Conservation (phyloP, 1,140 invertebrate species). For the Brachionus rotundiformis region DNA sequence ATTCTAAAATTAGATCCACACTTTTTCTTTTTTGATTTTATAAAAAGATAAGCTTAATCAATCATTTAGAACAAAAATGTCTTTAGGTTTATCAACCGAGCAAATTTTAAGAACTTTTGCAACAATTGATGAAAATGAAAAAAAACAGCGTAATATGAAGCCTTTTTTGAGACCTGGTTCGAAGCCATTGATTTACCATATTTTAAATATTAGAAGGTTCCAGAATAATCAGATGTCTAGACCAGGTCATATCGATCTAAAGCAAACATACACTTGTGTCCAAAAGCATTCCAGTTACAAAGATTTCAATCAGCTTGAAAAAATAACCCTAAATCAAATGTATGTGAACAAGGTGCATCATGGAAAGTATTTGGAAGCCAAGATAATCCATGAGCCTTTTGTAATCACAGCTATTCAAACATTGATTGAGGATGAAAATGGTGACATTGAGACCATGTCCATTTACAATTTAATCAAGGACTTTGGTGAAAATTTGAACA, state of each 20-base stretch:
- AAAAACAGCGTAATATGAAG: neutral
- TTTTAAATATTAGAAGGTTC: neutral
- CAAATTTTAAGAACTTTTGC: neutral
- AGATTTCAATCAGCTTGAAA: neutral
- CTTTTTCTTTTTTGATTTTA: no score
- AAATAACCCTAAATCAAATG: conserved; percentile 11
- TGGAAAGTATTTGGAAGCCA: conserved; percentile 31
- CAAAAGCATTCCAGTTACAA: conserved; percentile 34
- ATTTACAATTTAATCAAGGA: conserved; percentile 32
- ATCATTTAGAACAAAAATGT: neutral
- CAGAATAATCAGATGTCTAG: neutral
- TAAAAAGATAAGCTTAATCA: neutral
- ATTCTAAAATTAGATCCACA: neutral
- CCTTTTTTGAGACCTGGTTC: conserved; percentile 14
- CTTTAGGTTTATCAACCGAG: neutral
- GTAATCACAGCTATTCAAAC: conserved; percentile 9
- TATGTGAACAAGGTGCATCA: conserved; percentile 34
- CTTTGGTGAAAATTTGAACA: neutral
- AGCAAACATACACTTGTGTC: neutral
- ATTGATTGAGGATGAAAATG: conserved; percentile 21
- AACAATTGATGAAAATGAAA: neutral
- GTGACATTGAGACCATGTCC: neutral
- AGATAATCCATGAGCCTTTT: neutral
- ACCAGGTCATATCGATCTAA: neutral
- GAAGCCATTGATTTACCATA: neutral